Evolutionary conservation across 2,113 vertebrate genomes (phyloP), one percentile per base, ranked within the genome.

Genomic region (Argyrosomus japonicus): DNA sequence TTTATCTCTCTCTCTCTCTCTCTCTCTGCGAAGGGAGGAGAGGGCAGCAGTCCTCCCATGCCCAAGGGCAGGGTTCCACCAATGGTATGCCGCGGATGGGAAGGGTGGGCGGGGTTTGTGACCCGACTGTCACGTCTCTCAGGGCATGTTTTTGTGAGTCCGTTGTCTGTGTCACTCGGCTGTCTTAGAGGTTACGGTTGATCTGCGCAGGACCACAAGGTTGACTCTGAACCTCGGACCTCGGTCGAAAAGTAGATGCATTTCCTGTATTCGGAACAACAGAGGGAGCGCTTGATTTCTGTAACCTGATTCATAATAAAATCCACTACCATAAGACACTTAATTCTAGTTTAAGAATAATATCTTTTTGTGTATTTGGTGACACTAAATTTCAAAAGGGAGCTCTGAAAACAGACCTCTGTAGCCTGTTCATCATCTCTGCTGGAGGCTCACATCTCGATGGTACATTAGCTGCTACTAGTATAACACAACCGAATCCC

Each of bases 1-100:
- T 94, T 77, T 93, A 84, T 83, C 81, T 94, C 83, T 91, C 77
- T 89, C 75, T 90, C 76, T 79, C 70, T 32, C 29, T 36, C 36
- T 86, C 87, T 89, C 85, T 91, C 79, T 78, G 85, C 79, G 21
- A 95, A 95, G 95, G 93, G 94, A 95, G 91, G 94, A 93, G 92
- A 94, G 93, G 88, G 86, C 94, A 95, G 88, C 92, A 93, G 87
- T 77, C 89, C 89, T 77, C 89, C 89, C 92, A 91, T 91, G 91
- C 90, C 87, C 93, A 93, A 84, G 89, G 72, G 86, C 95, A 95
- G 92, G 91, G 93, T 67, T 93, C 95, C 62, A 89, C 92, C 89
- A 95, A 95, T 90, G 95, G 94, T 95, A 95, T 89, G 95, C 90
- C 58, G 87, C 68, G 88, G 88, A 84, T 68, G 70, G 90, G 87